These are phyloP conservation scores for Dinomys branickii DNA, from an alignment of 2,113 vertebrate genomes.

Conservation along the genomic window DNA sequence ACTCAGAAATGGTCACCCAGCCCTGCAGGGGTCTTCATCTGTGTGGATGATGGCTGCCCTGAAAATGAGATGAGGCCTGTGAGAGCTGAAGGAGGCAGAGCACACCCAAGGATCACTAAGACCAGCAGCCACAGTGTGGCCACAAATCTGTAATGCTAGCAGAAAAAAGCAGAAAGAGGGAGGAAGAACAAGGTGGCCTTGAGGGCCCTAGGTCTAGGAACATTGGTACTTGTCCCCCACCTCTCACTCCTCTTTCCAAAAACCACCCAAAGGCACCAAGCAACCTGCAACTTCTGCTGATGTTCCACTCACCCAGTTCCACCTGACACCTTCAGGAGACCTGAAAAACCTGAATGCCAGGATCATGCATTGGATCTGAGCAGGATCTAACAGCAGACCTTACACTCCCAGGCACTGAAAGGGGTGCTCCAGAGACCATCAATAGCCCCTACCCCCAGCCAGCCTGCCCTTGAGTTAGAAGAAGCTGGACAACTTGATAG, in stretches of 20 bases:
- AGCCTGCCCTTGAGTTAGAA: not conserved
- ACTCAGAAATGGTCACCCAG: not conserved
- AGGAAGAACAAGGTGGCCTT: not conserved
- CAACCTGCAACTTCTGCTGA: not conserved
- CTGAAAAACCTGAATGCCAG: not conserved
- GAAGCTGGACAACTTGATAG: not conserved
- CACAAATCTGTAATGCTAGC: not conserved
- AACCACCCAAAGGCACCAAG: not conserved
- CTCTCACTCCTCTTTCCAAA: not conserved
- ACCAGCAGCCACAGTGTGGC: not conserved
- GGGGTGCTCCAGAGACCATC: not conserved
- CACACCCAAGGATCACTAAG: not conserved
- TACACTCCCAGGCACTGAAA: not conserved
- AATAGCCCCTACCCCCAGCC: not conserved
- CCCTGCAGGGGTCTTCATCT: not conserved
- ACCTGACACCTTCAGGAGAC: not conserved
- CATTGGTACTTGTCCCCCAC: fast-evolving
- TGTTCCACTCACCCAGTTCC: not conserved
- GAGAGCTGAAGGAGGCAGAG: not conserved
- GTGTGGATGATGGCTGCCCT: not conserved
- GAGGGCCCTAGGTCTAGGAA: not conserved
- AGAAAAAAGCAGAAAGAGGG: not conserved
- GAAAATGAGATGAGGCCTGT: no score
- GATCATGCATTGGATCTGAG: not conserved
- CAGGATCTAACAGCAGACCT: not conserved